Evolutionary conservation across 2,888 invertebrate species (phyloP), one percentile per base, ranked within the genome.

Genomic region (Eupithecia subfuscata): DNA sequence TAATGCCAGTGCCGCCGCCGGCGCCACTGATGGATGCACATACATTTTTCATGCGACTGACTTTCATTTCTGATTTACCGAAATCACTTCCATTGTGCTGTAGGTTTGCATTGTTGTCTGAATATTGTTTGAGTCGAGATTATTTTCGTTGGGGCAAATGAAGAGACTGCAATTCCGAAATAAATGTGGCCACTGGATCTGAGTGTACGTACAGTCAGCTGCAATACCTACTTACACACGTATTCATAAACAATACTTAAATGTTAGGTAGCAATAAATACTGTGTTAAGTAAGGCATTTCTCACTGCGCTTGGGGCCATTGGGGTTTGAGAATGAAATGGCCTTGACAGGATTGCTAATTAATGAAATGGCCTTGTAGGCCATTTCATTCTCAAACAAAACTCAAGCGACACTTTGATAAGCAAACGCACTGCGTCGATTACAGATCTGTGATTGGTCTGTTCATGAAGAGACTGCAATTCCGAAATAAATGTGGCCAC

Each of bases 31-130:
- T 64, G 40, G 22, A 68, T 68, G 43, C 68, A n/a, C 25, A 68
- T 68, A 67, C 22, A 40, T 34, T 67, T 67, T 67, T 40, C 40
- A 67, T n/a, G 43, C 68, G 68, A 68, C 40, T 68, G 43, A 7
- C 40, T 68, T 68, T 68, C 68, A 43, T 68, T 68, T 43, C n/a
- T 45, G 68, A 68, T 68, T 68, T 68, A 22, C n/a, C 40, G 68
- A 43, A 40, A 68, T 68, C 40, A 43, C 45, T 68, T 43, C 25
- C 16, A 68, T 68, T 68, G 68, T 68, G 6, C 8, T 45, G 68
- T 22, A 18, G 34, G 37, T 40, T 12, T 37, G 68, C 18, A 37
- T 67, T 67, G 67, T 34, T 37, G 67, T n/a, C 67, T 67, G 34
- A 67, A 67, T 67, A 64, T 64, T 64, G 64, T 25, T 60, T 60